phyloP scores from a whole-genome alignment of 1,140 invertebrate genomes.

The Schlechtendalia chinensis region DNA sequence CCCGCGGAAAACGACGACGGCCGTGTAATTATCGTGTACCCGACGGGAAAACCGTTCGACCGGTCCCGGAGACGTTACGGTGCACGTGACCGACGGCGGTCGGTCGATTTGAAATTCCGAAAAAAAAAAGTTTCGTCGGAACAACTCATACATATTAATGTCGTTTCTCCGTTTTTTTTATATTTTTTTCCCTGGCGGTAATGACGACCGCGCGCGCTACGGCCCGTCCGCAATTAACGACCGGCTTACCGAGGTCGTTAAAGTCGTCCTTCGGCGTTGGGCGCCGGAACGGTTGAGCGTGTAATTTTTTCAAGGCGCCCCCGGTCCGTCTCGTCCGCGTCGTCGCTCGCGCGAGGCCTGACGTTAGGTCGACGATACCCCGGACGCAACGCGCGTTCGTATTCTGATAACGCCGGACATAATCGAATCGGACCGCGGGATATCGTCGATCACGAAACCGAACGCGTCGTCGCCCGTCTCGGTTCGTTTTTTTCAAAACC shows the following conservation, averaged over 20 bases:
- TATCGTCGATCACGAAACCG: too few species aligned
- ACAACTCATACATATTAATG: slow-evolving; percentile 28
- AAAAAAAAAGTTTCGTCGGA: slow-evolving; percentile 27
- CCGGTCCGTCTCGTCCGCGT: neutral
- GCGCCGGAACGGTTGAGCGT: neutral
- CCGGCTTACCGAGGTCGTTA: slow-evolving; percentile 32
- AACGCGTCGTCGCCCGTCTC: too few species aligned
- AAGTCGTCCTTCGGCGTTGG: slow-evolving; percentile 32
- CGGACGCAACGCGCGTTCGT: too few species aligned
- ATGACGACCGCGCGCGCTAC: neutral
- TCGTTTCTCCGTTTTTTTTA: too few species aligned
- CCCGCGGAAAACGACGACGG: neutral
- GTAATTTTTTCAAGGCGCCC: slow-evolving; percentile 24
- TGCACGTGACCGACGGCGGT: neutral
- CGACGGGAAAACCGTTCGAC: neutral
- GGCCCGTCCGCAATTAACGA: slow-evolving; percentile 25
- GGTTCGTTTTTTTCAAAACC: too few species aligned
- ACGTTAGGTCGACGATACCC: too few species aligned
- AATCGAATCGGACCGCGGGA: too few species aligned
- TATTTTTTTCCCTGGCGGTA: neutral
- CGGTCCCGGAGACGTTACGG: too few species aligned
- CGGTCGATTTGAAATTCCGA: neutral
- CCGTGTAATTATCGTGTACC: neutral
- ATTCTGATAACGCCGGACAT: too few species aligned
- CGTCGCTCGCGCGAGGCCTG: slow-evolving; percentile 35